Conservation (phyloP, 30 jellyfish, hydroid and myxozoan genomes). For the Aurelia coerulea region DNA sequence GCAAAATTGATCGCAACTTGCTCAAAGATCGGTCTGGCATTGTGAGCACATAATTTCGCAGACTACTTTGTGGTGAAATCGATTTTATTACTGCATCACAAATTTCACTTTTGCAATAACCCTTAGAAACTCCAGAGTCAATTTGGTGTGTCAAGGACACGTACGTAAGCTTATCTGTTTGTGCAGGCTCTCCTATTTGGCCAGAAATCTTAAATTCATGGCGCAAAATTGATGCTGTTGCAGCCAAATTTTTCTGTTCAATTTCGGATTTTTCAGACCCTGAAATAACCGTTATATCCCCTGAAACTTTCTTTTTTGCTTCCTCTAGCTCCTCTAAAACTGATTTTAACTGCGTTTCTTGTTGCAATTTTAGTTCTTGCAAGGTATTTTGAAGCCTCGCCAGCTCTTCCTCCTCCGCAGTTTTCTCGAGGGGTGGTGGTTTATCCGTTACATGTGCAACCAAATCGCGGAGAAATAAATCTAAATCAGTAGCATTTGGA, state of each 20-base stretch:
- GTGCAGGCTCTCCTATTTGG: not conserved
- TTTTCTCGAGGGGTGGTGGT: not conserved
- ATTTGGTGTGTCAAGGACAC: not conserved
- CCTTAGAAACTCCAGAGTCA: not conserved
- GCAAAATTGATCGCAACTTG: not conserved
- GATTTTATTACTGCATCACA: constrained; percentile 1
- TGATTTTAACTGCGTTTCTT: too few species aligned
- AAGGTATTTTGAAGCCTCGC: too few species aligned
- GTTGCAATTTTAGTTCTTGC: too few species aligned
- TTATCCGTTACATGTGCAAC: not conserved
- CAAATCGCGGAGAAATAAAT: not conserved
- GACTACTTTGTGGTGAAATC: not conserved
- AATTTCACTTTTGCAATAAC: not conserved
- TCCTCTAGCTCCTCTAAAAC: not conserved
- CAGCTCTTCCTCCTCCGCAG: not conserved
- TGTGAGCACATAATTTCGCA: constrained; percentile 2
- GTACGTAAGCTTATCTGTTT: not conserved
- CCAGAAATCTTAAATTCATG: constrained; percentile 1
- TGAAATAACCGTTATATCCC: not conserved
- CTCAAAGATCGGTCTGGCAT: not conserved
- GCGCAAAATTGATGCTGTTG: not conserved
- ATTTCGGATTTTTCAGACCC: not conserved
- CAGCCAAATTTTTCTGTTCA: not conserved
- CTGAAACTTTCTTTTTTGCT: not conserved
- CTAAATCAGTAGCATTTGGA: not conserved